Percentiles rank a stretch among this genome's conserved stretches.
Evolutionary conservation across 2,888 invertebrate genomes (phyloP).

Genomic region (Nymphalis polychloros): DNA sequence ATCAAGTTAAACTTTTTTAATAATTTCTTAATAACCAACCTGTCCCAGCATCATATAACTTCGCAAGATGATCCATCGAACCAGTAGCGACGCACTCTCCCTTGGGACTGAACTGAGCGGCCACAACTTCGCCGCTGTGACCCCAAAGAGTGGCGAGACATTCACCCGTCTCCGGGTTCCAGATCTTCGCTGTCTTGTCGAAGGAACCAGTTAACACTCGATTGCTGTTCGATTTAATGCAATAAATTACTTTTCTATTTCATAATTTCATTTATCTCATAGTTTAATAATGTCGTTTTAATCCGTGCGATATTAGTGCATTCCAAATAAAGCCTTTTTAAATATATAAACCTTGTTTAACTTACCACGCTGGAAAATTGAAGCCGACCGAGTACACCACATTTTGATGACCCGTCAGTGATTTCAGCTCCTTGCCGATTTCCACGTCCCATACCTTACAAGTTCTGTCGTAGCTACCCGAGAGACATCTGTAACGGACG

Average conservation of each 20-base stretch:
- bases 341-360: not conserved
- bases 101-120: slow-evolving; percentile 85
- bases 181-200: slow-evolving; percentile 89
- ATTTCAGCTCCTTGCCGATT: slow-evolving; percentile 84
- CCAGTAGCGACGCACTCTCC: slow-evolving; percentile 86
- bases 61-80: slow-evolving; percentile 88
- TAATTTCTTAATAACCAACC: slow-evolving; percentile 57
- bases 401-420: slow-evolving; percentile 88
- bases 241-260: no score
- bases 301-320: no score
- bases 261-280: no score
- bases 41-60: slow-evolving; percentile 86
- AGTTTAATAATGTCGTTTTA: no score
- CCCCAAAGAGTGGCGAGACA: slow-evolving; percentile 87
- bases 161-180: slow-evolving; percentile 85
- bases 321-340: no score
- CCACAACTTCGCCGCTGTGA: slow-evolving; percentile 88
- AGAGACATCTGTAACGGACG: slow-evolving; percentile 82
- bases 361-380: slow-evolving; percentile 88
- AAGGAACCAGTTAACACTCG: slow-evolving; percentile 90
- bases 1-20: no score
- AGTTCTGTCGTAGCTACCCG: slow-evolving; percentile 92
- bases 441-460: slow-evolving; percentile 91
- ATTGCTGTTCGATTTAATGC: slow-evolving; percentile 69
- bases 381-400: slow-evolving; percentile 91